Conservation (phyloP, 1,140 invertebrate genomes). For the Drosophila suzukii region DNA sequence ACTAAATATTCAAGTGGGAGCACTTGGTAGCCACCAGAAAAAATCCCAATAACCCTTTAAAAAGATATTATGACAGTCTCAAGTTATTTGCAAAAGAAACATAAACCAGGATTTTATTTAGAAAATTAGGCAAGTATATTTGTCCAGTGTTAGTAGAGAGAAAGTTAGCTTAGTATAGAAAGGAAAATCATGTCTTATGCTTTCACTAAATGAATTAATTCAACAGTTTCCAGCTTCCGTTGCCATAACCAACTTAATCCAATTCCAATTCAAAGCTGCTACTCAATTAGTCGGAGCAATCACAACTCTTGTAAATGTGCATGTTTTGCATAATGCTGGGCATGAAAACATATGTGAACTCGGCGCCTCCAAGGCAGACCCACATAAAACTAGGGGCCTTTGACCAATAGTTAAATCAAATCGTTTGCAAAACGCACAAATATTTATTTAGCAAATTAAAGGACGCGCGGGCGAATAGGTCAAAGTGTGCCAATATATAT, state of each 20-base stretch:
- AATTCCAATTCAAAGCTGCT: constrained; percentile 29
- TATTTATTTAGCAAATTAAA: constrained; percentile 63
- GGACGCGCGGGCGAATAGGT: constrained; percentile 18
- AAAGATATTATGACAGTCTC: neutral
- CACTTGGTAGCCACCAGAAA: neutral
- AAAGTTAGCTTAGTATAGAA: constrained; percentile 8
- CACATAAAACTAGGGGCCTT: constrained; percentile 3
- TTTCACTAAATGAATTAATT: constrained; percentile 6
- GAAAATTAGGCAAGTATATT: constrained; percentile 8
- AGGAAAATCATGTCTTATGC: neutral
- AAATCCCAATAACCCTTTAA: neutral
- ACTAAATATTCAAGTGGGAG: constrained; percentile 14
- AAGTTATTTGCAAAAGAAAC: constrained; percentile 15
- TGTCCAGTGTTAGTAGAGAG: constrained; percentile 24
- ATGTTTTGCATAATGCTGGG: constrained; percentile 74
- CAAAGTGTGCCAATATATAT: constrained; percentile 26
- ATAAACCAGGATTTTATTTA: constrained; percentile 2
- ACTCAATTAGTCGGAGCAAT: constrained; percentile 43
- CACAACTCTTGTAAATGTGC: constrained; percentile 46
- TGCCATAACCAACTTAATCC: constrained; percentile 22
- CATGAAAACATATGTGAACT: constrained; percentile 33
- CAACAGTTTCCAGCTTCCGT: neutral
- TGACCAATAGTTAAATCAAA: constrained; percentile 55
- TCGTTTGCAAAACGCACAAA: constrained; percentile 66
- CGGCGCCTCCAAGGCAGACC: constrained; percentile 18